These are phyloP conservation scores for Lasiurus borealis DNA, from an alignment of 2,113 vertebrate species.

Conservation along the genomic window DNA sequence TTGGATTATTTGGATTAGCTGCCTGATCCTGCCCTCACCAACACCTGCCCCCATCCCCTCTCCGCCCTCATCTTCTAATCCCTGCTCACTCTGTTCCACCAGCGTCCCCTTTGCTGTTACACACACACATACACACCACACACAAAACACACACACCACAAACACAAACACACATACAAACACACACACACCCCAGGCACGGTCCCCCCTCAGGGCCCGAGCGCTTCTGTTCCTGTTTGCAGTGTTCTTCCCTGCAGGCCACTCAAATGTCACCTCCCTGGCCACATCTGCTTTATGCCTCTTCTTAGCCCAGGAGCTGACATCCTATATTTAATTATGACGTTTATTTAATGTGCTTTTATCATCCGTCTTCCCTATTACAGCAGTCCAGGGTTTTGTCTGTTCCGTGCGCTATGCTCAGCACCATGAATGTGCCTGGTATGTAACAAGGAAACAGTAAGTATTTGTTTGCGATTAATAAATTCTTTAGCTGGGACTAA, in stretches of 20 bases:
- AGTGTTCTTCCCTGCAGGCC: not conserved
- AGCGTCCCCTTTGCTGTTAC: no score
- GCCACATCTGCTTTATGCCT: not conserved
- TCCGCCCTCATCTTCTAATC: not conserved
- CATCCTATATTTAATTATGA: rapidly evolving
- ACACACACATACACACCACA: not conserved
- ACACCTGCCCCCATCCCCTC: not conserved
- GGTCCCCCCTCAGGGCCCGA: rapidly evolving
- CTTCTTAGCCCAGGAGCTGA: not conserved
- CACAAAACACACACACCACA: no score
- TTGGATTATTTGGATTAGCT: not conserved
- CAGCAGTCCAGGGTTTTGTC: not conserved
- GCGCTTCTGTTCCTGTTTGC: not conserved
- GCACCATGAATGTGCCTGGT: not conserved
- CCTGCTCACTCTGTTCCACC: no score
- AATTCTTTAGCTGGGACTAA: no score
- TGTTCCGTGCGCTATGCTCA: rapidly evolving
- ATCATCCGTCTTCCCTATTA: not conserved
- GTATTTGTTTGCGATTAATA: no score
- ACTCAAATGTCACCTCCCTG: not conserved
- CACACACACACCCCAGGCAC: not conserved
- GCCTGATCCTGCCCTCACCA: not conserved
- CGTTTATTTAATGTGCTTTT: not conserved
- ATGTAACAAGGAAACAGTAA: not conserved
- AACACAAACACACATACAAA: rapidly evolving